phyloP scores from a whole-genome alignment of 2,113 vertebrate genomes.

The Pachyramphus minor region DNA sequence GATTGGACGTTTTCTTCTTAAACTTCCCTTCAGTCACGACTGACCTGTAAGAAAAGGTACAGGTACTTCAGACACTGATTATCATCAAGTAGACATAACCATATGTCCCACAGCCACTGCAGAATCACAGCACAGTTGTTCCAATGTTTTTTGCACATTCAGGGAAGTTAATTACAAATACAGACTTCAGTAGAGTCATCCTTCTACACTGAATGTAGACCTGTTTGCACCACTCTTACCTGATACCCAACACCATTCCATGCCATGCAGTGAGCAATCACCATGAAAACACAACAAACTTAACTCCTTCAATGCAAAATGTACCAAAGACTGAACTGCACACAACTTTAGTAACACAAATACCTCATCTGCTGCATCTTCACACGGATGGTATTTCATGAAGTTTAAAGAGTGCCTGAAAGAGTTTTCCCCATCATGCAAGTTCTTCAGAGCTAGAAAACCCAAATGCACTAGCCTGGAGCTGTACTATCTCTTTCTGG shows the following conservation, averaged over 20 bases:
- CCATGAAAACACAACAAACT: neutral
- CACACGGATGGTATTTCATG: neutral
- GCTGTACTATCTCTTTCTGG: neutral
- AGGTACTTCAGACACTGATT: neutral
- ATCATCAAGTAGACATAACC: neutral
- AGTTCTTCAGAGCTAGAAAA: neutral
- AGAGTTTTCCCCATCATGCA: rapidly evolving
- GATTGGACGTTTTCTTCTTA: conserved; percentile 84
- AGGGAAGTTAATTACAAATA: neutral
- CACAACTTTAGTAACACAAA: neutral
- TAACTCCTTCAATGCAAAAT: neutral
- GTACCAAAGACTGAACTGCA: neutral
- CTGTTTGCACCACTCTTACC: neutral
- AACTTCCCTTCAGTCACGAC: conserved; percentile 71
- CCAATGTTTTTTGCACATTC: neutral
- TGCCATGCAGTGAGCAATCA: rapidly evolving
- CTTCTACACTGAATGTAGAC: neutral
- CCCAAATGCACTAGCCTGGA: neutral
- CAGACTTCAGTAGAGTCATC: neutral
- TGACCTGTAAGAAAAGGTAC: conserved; percentile 55
- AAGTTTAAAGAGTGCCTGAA: neutral
- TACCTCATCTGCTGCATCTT: neutral
- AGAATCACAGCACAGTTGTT: neutral
- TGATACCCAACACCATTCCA: neutral
- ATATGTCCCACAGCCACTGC: neutral